Conservation (phyloP, 1,140 invertebrate genomes). For the Bombus confusus region DNA sequence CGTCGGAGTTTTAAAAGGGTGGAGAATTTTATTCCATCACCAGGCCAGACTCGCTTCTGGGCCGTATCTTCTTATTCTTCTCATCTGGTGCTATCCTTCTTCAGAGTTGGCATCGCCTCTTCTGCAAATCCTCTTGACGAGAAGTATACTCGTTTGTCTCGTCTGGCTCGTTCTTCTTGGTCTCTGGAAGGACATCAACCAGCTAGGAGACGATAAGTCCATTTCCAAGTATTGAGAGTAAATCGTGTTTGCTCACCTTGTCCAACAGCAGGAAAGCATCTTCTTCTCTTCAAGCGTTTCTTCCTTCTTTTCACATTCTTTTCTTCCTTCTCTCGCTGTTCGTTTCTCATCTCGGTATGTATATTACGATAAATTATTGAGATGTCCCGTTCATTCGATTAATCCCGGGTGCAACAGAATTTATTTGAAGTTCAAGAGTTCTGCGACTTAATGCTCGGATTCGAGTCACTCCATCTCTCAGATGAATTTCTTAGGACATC, state of each 20-base stretch:
- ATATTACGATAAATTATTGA: background rate
- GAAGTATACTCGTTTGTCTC: slow-evolving; percentile 61
- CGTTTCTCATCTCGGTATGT: background rate
- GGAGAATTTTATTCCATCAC: slow-evolving; percentile 16
- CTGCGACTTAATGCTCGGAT: no score
- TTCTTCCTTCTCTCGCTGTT: no score
- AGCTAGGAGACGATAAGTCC: slow-evolving; percentile 55
- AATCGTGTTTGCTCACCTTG: slow-evolving; percentile 64
- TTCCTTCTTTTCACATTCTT: background rate
- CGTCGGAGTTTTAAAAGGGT: slow-evolving; percentile 41
- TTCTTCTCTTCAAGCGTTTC: background rate
- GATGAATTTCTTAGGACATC: no score
- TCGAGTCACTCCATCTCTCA: no score
- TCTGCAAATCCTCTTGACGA: slow-evolving; percentile 54
- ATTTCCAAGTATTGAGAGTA: slow-evolving; percentile 43
- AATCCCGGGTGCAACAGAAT: no score
- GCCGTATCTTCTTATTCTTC: slow-evolving; percentile 57
- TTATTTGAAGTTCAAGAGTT: no score
- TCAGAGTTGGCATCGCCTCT: slow-evolving; percentile 21
- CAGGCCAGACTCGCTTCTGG: slow-evolving; percentile 17
- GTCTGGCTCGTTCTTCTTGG: slow-evolving; percentile 17
- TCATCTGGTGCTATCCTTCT: slow-evolving; percentile 9
- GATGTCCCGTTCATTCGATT: no score
- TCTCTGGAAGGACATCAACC: slow-evolving; percentile 39
- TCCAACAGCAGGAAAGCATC: slow-evolving; percentile 16